A percentile compares a stretch with the other conserved stretches of the same genome.
Evolutionary conservation across 2,888 invertebrate genomes (phyloP).

Genomic region (Apotomis turbidana): DNA sequence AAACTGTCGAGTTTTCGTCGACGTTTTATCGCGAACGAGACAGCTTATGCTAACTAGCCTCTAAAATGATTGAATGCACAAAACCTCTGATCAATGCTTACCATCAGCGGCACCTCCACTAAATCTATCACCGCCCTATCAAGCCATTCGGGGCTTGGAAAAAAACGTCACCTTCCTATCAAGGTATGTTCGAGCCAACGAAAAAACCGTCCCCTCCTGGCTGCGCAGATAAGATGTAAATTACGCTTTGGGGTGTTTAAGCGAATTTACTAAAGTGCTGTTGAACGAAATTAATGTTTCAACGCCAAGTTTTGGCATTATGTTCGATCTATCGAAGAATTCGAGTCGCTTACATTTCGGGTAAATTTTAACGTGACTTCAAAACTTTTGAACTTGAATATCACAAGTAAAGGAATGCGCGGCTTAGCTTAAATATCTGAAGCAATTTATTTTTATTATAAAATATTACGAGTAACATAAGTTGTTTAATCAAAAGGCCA

Average conservation of each 20-base stretch:
- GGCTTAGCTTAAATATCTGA: too few relatives aligned
- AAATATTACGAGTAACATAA: neutral
- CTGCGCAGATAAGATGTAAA: slow-evolving; percentile 45
- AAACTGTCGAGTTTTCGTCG: slow-evolving; percentile 16
- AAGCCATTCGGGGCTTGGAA: slow-evolving; percentile 36
- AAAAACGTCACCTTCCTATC: slow-evolving; percentile 48
- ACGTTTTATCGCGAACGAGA: slow-evolving; percentile 24
- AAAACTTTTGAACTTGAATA: neutral
- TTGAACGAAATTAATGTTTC: slow-evolving; percentile 43
- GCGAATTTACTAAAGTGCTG: slow-evolving; percentile 44
- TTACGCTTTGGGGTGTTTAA: slow-evolving; percentile 43
- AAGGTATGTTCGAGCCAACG: slow-evolving; percentile 41
- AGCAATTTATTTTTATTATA: neutral
- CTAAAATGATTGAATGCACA: slow-evolving; percentile 36
- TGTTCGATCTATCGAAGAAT: slow-evolving; percentile 32
- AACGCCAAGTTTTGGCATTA: slow-evolving; percentile 30
- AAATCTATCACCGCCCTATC: slow-evolving; percentile 55
- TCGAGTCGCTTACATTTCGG: slow-evolving; percentile 2
- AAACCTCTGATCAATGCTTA: slow-evolving; percentile 37
- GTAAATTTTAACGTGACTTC: neutral
- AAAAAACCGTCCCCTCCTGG: slow-evolving; percentile 39
- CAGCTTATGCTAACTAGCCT: slow-evolving; percentile 29
- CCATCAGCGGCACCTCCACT: slow-evolving; percentile 50
- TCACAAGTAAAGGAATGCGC: neutral
- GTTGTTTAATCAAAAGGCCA: slow-evolving; percentile 10